These are phyloP conservation scores for Carassius gibelio DNA, from an alignment of 2,113 vertebrate genomes.

Conservation along the genomic window DNA sequence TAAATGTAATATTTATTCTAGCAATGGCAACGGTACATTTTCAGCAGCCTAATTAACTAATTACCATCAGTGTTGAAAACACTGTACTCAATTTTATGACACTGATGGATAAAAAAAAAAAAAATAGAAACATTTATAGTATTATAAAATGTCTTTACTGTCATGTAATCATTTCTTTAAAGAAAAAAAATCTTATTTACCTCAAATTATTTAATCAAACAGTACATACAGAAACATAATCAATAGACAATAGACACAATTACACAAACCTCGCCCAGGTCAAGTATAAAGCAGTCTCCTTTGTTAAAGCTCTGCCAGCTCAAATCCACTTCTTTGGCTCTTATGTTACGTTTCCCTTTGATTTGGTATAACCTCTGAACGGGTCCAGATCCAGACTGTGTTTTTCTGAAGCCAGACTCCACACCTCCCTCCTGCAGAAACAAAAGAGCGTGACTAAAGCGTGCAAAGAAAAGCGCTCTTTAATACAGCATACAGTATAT, in stretches of 20 bases:
- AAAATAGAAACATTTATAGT: not conserved
- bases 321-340: constrained; percentile 80
- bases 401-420: constrained; percentile 77
- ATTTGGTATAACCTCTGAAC: constrained; percentile 84
- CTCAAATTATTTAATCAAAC: not conserved
- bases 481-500: not conserved
- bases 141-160: not conserved
- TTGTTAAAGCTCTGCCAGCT: constrained; percentile 90
- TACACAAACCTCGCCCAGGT: constrained; percentile 77
- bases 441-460: not conserved
- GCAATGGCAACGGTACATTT: too few species aligned
- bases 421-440: constrained; percentile 74
- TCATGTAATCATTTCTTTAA: not conserved
- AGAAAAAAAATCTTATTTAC: not conserved
- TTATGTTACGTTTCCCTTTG: constrained; percentile 88
- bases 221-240: not conserved
- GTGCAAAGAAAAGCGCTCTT: not conserved
- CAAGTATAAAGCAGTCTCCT: constrained; percentile 90
- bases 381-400: constrained; percentile 63
- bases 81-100: too few species aligned
- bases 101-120: too few species aligned
- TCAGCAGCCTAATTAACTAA: too few species aligned
- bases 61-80: too few species aligned
- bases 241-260: not conserved
- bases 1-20: too few species aligned